Evolutionary conservation across 2,888 invertebrate genomes (phyloP), one percentile per base, ranked within the genome.

Genomic region (Orthosia cruda): DNA sequence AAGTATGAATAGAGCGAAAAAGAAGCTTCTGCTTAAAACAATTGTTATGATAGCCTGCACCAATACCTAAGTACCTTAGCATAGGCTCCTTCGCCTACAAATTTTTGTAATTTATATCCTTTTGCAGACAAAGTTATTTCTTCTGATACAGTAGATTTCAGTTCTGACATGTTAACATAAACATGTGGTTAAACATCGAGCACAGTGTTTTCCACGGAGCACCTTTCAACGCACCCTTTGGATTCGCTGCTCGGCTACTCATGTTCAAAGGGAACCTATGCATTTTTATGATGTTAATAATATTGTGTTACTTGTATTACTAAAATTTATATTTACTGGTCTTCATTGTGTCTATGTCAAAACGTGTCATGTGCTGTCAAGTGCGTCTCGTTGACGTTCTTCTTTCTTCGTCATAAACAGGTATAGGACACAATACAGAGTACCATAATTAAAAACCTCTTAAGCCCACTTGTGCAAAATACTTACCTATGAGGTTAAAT

Each of bases 11-110:
- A 23, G 13, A n/a, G 45, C n/a, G 13, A 47, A 5, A 18, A 50
- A 45, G 5, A 11, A 45, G 26, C 15, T 49, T n/a, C 12, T 54
- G 20, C 32, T 26, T 58, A 45, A 16, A 15, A 26, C 23, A 18
- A 15, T 12, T 52, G 15, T 45, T 23, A 32, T n/a, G 13, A 67
- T 20, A 9, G 4, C 9, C 18, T 5, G 18, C 18, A 47, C 26
- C 11, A 3, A 32, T 52, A n/a, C n/a, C n/a, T n/a, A 61, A 40
- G 59, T 74, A 98, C 98, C 96, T 98, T 98, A n/a, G 98, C 98
- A 89, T 98, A 98, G 20, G 98, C 98, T 71, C 98, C 98, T 96
- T 98, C 98, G 12, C 98, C 98, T 72, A 98, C 91, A 91, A 97
- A 97, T 92, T 97, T 97, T 15, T 97, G 73, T 71, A 98, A 92